Evolutionary conservation across 1,140 invertebrate species (phyloP).

Genomic region (Microplitis mediator): DNA sequence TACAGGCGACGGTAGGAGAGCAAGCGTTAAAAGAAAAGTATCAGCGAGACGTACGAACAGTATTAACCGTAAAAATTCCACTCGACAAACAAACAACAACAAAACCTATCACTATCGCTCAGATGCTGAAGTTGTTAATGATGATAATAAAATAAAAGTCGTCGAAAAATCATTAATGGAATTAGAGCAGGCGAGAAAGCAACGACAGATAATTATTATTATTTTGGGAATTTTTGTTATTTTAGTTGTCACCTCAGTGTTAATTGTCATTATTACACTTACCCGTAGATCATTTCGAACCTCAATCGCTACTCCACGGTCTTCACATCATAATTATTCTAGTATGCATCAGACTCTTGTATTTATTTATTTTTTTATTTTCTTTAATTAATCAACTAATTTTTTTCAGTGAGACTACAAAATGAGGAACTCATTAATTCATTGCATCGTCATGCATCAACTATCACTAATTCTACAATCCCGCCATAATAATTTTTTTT

Average conservation of each 20-base stretch:
- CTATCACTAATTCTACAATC: conserved; percentile 46
- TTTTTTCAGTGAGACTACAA: conserved; percentile 60
- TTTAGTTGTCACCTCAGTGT: conserved; percentile 69
- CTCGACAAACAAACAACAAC: too few species aligned
- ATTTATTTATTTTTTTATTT: not conserved
- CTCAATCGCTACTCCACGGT: not conserved
- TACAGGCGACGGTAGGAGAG: conserved; percentile 53
- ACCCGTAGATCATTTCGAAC: conserved; percentile 67
- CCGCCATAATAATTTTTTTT: conserved; percentile 37
- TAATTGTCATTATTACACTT: conserved; percentile 74
- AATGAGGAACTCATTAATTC: conserved; percentile 62
- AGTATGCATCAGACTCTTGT: too few species aligned
- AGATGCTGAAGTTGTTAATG: conserved; percentile 54
- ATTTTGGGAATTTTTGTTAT: conserved; percentile 72
- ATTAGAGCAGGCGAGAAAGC: conserved; percentile 64
- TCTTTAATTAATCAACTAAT: not conserved
- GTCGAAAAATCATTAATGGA: conserved; percentile 48
- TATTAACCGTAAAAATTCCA: conserved; percentile 45
- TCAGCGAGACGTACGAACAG: conserved; percentile 37
- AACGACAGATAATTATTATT: conserved; percentile 69
- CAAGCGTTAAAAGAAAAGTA: conserved; percentile 44
- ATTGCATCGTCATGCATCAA: conserved; percentile 50
- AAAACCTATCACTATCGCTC: too few species aligned
- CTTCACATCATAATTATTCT: too few species aligned
- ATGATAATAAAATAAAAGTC: conserved; percentile 45